phyloP scores from a whole-genome alignment of 2,888 invertebrate species.

The Erebia epiphron region DNA sequence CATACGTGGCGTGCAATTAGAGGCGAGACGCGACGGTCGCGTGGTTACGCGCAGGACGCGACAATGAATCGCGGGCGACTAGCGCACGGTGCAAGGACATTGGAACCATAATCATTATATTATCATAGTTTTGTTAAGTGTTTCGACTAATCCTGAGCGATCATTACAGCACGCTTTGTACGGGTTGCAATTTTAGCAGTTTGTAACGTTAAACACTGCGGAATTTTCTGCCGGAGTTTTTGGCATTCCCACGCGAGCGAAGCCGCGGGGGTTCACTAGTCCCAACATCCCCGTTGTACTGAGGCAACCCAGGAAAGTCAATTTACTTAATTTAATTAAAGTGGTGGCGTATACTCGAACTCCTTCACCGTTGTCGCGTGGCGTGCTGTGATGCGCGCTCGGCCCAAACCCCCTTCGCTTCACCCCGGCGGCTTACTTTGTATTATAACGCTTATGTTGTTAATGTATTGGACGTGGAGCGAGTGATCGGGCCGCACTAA shows the following conservation, averaged over 20 bases:
- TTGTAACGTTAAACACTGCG: no score
- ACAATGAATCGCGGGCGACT: constrained; percentile 35
- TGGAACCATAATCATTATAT: constrained; percentile 22
- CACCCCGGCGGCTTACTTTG: constrained; percentile 45
- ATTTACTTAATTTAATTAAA: no score
- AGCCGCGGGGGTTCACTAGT: no score
- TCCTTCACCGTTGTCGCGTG: neutral
- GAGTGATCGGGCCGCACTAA: no score
- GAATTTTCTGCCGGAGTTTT: no score
- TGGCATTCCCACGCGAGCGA: no score
- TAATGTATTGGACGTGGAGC: constrained; percentile 16
- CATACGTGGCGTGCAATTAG: constrained; percentile 29
- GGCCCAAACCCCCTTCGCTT: constrained; percentile 43
- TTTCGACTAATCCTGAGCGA: constrained; percentile 44
- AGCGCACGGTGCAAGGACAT: constrained; percentile 63
- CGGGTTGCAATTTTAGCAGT: no score
- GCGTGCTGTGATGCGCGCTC: neutral
- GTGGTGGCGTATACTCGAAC: neutral
- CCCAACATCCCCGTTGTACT: no score
- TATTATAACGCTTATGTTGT: constrained; percentile 44
- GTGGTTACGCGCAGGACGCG: constrained; percentile 9
- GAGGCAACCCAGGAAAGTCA: no score
- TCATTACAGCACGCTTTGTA: neutral
- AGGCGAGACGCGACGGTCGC: constrained; percentile 16
- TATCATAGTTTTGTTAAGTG: constrained; percentile 40